Evolutionary conservation across 2,113 vertebrate species (phyloP), one percentile per base, ranked within the genome.

Genomic region (Hyperoodon ampullatus): DNA sequence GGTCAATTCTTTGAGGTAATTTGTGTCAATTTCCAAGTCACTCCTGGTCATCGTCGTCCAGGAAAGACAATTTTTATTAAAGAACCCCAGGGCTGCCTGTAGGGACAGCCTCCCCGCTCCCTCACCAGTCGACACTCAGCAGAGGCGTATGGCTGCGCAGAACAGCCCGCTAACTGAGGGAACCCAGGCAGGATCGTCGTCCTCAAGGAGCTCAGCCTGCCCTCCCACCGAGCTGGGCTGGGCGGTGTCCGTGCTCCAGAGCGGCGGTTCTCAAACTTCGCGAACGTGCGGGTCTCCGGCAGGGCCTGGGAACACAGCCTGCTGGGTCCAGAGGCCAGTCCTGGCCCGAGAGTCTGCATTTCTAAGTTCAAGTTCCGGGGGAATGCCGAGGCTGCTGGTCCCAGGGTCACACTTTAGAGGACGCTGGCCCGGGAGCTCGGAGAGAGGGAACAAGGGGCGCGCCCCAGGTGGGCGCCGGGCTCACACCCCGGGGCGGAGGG

Each of bases 1-100:
- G 63, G 78, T 92, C 78, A 61, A 16, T 87, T 70, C 60, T 93
- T 84, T 83, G 87, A 96, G 70, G 87, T 88, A 77, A 74, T 58
- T 13, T 77, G 81, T 78, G 58, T 96, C 80, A 24, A 63, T 85
- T 88, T 94, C 60, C 60, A 60, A 83, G 39, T 61, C 78, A 63
- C 26, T 82, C 50, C n/a, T 12, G 50, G 28, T 82, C 68, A 35
- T 15, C 23, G 47, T 28, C 60, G 47, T 28, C 60, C 53, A 50
- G 81, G 60, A 81, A 92, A 84, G 82, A 35, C 14, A 10, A 24
- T 58, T 93, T 83, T 35, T 75, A 33, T 74, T 72, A 63, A 53
- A 42, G 82, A 81, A 28, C 28, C 39, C 5, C n/a, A 6, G n/a
- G 66, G 47, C 42, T 42, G 81, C 71, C n/a, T 28, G 19, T n/a